These are phyloP conservation scores for Porites divaricata DNA, from an alignment of 92 coral and sea anemone genomes.

Conservation along the genomic window DNA sequence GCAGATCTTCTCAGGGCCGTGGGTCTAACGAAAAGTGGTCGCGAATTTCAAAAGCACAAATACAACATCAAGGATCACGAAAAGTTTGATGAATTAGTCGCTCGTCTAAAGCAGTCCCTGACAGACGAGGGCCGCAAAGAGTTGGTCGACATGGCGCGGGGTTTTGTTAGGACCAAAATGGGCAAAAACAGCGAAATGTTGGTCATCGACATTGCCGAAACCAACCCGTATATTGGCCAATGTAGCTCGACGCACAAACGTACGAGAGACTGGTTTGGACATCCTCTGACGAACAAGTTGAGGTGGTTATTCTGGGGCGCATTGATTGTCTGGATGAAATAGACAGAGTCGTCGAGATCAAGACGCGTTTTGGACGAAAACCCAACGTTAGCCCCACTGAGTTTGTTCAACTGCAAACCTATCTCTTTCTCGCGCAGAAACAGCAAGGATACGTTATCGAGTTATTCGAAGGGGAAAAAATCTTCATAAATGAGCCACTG, in stretches of 20 bases:
- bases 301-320: background rate
- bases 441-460: background rate
- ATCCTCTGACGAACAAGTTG: background rate
- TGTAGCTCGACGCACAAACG: background rate
- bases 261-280: background rate
- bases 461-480: background rate
- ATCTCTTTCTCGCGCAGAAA: slow-evolving; percentile 9
- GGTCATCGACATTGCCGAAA: background rate
- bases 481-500: background rate
- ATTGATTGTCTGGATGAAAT: slow-evolving; percentile 4
- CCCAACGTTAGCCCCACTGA: background rate
- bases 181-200: slow-evolving; percentile 16
- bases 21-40: background rate
- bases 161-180: background rate
- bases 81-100: background rate
- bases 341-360: slow-evolving; percentile 8
- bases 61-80: background rate
- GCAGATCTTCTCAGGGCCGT: background rate
- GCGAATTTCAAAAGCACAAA: background rate
- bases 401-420: background rate
- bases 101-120: background rate
- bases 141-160: background rate
- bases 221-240: background rate
- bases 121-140: background rate
- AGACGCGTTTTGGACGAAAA: background rate